Evolutionary conservation across 2,797 vertebrate genomes (phyloP).

Genomic region (Acanthurus tractus): DNA sequence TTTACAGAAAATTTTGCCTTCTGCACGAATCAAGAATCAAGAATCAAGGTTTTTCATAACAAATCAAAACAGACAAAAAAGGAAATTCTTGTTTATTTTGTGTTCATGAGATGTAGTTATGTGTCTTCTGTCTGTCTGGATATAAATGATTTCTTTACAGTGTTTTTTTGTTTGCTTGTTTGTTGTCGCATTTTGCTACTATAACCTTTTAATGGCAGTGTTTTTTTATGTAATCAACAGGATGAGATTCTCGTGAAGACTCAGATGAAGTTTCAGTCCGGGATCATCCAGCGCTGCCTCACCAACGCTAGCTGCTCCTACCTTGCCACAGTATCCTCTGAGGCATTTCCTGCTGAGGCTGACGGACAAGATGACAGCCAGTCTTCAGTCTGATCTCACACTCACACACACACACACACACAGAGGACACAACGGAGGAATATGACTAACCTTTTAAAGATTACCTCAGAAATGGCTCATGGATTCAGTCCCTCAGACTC

Average conservation of each 20-base stretch:
- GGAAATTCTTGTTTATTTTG: not conserved
- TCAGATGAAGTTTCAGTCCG: slow-evolving; percentile 66
- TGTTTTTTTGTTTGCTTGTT: too few relatives aligned
- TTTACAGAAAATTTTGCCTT: not conserved
- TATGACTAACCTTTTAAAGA: slow-evolving; percentile 43
- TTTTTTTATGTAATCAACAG: slow-evolving; percentile 60
- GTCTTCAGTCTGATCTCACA: slow-evolving; percentile 26
- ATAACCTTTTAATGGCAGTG: not conserved
- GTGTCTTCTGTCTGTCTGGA: not conserved
- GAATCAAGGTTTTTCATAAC: not conserved
- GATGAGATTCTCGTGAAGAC: slow-evolving; percentile 82
- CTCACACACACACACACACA: not conserved
- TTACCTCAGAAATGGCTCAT: slow-evolving; percentile 39
- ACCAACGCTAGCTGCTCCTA: slow-evolving; percentile 56
- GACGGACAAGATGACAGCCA: slow-evolving; percentile 12
- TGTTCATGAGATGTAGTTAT: not conserved
- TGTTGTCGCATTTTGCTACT: not conserved
- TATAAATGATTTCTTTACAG: not conserved
- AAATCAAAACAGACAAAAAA: not conserved
- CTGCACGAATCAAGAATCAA: not conserved
- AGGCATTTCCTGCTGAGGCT: slow-evolving; percentile 2
- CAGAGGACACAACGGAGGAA: slow-evolving; percentile 19
- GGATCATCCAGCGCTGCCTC: slow-evolving; percentile 77
- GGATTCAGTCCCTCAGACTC: slow-evolving; percentile 37
- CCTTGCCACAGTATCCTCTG: slow-evolving; percentile 8